A percentile compares a stretch with the other conserved stretches of the same genome.
These are phyloP conservation scores for Crenuchus spilurus DNA, from an alignment of 2,797 vertebrate genomes.

Conservation along the genomic window DNA sequence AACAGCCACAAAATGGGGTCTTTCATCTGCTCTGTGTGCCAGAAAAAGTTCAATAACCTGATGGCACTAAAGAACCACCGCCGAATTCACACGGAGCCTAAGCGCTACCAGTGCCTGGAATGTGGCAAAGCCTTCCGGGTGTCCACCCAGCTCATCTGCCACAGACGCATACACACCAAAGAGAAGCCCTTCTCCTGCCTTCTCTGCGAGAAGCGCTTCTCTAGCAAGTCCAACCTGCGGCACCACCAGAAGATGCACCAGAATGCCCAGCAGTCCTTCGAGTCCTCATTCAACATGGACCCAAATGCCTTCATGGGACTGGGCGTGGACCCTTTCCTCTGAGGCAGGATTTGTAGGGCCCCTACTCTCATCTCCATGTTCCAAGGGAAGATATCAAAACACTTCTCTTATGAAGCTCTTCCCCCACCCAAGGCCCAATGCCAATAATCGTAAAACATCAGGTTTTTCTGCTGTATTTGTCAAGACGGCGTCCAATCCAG, in stretches of 20 bases:
- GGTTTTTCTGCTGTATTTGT: constrained; percentile 62
- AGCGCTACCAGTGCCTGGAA: constrained; percentile 86
- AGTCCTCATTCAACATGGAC: constrained; percentile 74
- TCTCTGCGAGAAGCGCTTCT: constrained; percentile 80
- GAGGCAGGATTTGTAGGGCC: constrained; percentile 42
- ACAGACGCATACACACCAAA: constrained; percentile 87
- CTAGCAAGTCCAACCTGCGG: constrained; percentile 83
- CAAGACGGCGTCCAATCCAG: constrained; percentile 48
- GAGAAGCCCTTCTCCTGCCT: constrained; percentile 82
- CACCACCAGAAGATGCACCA: constrained; percentile 84
- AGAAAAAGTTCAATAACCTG: constrained; percentile 83
- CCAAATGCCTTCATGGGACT: constrained; percentile 74
- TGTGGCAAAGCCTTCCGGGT: constrained; percentile 85
- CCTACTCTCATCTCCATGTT: constrained; percentile 34
- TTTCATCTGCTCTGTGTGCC: constrained; percentile 83
- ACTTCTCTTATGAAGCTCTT: constrained; percentile 50
- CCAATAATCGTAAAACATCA: constrained; percentile 74
- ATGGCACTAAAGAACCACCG: constrained; percentile 90
- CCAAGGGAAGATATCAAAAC: constrained; percentile 50
- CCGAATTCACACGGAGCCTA: constrained; percentile 87
- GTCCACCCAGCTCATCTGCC: constrained; percentile 88
- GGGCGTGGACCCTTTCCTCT: constrained; percentile 79
- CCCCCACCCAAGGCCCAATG: constrained; percentile 55
- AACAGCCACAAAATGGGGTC: constrained; percentile 91
- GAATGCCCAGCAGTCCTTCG: constrained; percentile 66